These are phyloP conservation scores for Hippotragus niger DNA, from an alignment of 2,113 vertebrate genomes.

Conservation along the genomic window DNA sequence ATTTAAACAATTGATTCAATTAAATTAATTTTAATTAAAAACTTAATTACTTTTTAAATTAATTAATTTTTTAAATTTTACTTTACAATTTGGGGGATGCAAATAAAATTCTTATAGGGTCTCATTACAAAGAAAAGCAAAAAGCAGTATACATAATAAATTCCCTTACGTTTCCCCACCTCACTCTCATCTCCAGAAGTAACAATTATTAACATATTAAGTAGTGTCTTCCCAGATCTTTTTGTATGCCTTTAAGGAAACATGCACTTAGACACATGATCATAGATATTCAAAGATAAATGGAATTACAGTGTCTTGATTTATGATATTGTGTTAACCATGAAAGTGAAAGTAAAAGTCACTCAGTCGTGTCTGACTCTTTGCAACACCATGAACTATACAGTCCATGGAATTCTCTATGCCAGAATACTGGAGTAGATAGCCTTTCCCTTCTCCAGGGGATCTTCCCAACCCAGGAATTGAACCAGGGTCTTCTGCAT, in stretches of 20 bases:
- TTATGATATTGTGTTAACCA: neutral
- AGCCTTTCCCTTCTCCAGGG: neutral
- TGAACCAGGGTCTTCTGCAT: neutral
- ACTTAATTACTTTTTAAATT: neutral
- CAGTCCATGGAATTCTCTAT: neutral
- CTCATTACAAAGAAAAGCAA: neutral
- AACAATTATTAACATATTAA: neutral
- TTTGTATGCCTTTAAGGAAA: neutral
- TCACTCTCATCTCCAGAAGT: neutral
- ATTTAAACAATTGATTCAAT: neutral
- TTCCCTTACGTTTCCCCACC: neutral
- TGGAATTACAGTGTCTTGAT: neutral
- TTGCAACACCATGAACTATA: neutral
- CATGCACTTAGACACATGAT: neutral
- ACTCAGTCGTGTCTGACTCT: fast-evolving
- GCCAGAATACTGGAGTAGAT: neutral
- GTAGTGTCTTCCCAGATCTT: neutral
- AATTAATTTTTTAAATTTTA: too few relatives aligned
- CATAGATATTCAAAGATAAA: neutral
- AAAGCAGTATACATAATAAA: neutral
- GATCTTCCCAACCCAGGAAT: neutral
- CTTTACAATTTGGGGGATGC: neutral
- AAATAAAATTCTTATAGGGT: neutral
- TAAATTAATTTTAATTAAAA: neutral
- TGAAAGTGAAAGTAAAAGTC: neutral